Evolutionary conservation across 2,888 invertebrate species (phyloP).

Genomic region (Steinernema carpocapsae): DNA sequence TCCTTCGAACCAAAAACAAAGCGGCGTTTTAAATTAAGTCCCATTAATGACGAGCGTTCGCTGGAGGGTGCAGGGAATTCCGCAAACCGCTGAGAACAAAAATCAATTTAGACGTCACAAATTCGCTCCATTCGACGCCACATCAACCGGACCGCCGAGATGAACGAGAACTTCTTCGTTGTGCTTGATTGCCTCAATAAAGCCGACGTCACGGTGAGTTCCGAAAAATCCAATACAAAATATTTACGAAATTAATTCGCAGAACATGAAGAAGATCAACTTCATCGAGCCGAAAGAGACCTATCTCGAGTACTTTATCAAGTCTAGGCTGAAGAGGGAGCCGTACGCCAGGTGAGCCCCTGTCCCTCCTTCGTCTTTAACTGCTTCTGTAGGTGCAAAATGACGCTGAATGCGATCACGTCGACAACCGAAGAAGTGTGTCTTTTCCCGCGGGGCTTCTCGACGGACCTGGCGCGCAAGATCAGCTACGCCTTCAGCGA

Average conservation of each 20-base stretch:
- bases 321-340: conserved; percentile 52
- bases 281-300: conserved; percentile 62
- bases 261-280: conserved; percentile 57
- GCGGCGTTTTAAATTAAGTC: no score
- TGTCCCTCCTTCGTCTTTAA: neutral
- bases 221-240: neutral
- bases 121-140: conserved; percentile 49
- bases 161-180: conserved; percentile 56
- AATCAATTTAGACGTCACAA: conserved; percentile 47
- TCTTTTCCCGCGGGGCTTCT: conserved; percentile 50
- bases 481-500: conserved; percentile 52
- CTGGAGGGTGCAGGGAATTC: no score
- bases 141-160: conserved; percentile 50
- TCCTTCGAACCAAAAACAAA: neutral
- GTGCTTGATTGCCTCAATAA: conserved; percentile 37
- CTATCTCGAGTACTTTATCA: conserved; percentile 65
- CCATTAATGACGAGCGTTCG: no score
- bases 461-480: conserved; percentile 48
- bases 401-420: conserved; percentile 54
- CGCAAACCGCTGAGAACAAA: neutral
- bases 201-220: conserved; percentile 10
- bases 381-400: conserved; percentile 48
- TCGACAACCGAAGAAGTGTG: conserved; percentile 51
- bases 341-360: conserved; percentile 52
- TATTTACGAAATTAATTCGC: conserved; percentile 33